Percentiles rank a stretch among this genome's conserved stretches.
phyloP scores from a whole-genome alignment of 2,888 invertebrate species.

The Eristalis pertinax region DNA sequence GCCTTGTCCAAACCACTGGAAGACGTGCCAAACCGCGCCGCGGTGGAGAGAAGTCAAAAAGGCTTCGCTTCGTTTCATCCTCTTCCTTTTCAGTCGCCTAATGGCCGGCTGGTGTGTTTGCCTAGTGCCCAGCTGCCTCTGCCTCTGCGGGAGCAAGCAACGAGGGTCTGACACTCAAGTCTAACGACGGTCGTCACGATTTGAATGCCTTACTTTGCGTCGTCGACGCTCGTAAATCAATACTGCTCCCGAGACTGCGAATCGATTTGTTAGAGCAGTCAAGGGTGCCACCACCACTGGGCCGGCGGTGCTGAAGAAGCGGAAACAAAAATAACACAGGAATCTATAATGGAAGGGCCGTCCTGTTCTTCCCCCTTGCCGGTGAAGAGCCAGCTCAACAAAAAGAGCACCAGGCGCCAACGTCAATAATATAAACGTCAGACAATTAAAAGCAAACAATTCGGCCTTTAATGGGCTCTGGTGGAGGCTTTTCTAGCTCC shows the following conservation, averaged over 20 bases:
- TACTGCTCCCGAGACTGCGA: conserved; percentile 25
- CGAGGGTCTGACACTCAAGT: conserved; percentile 30
- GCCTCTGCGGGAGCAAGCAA: not conserved
- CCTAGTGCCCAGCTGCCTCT: not conserved
- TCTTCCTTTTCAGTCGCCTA: not conserved
- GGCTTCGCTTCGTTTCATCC: not conserved
- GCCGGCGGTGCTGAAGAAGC: not conserved
- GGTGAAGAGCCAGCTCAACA: not conserved
- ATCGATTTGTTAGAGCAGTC: conserved; percentile 37
- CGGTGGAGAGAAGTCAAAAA: not conserved
- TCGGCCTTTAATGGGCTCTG: conserved; percentile 33
- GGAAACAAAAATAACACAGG: not conserved
- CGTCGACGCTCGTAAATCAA: conserved; percentile 38
- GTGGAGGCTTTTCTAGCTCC: not conserved
- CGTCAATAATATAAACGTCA: conserved; percentile 26
- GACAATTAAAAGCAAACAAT: conserved; percentile 54
- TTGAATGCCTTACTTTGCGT: conserved; percentile 36
- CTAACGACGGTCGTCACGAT: conserved; percentile 42
- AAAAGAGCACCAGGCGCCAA: conserved; percentile 24
- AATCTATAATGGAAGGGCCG: conserved; percentile 4
- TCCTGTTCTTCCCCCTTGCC: not conserved
- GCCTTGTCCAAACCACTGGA: conserved; percentile 20
- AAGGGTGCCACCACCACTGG: not conserved
- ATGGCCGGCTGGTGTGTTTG: not conserved
- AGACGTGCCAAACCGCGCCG: not conserved